Evolutionary conservation across 2,888 invertebrate species (phyloP).

Genomic region (Gasteruption jaculator): DNA sequence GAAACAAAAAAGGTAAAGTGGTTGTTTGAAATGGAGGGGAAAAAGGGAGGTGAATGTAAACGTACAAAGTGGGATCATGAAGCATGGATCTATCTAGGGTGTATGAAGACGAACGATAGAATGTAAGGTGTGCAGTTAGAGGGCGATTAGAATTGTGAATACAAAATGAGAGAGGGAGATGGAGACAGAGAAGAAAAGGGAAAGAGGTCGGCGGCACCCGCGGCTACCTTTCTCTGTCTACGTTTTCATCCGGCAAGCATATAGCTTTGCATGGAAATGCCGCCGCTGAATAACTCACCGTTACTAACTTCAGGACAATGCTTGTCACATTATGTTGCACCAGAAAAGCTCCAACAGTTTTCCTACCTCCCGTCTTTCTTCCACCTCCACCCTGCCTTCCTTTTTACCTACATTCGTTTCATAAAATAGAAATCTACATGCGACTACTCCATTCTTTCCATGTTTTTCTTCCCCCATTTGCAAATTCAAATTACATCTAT

Average conservation of each 20-base stretch:
- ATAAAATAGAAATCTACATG: slow-evolving; percentile 1
- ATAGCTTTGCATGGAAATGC: slow-evolving; percentile 45
- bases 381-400: no score
- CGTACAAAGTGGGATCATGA: no score
- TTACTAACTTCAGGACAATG: slow-evolving; percentile 44
- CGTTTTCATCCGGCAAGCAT: slow-evolving; percentile 32
- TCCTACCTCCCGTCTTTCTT: no score
- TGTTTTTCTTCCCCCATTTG: slow-evolving; percentile 3
- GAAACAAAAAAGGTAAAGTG: no score
- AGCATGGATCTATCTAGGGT: no score
- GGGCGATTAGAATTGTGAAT: slow-evolving; percentile 39
- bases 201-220: slow-evolving; percentile 39
- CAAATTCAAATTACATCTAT: no score
- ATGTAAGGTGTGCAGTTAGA: slow-evolving; percentile 37
- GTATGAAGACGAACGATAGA: no score
- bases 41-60: no score
- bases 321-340: slow-evolving; percentile 43
- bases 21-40: no score
- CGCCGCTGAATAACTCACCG: slow-evolving; percentile 41
- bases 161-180: background rate
- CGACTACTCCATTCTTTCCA: background rate
- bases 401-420: no score
- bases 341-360: slow-evolving; percentile 33
- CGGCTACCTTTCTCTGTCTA: slow-evolving; percentile 41
- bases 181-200: background rate